Percentiles rank a stretch among this genome's conserved stretches.
Evolutionary conservation across 2,797 vertebrate species (phyloP).

Genomic region (Xenentodon cancila): DNA sequence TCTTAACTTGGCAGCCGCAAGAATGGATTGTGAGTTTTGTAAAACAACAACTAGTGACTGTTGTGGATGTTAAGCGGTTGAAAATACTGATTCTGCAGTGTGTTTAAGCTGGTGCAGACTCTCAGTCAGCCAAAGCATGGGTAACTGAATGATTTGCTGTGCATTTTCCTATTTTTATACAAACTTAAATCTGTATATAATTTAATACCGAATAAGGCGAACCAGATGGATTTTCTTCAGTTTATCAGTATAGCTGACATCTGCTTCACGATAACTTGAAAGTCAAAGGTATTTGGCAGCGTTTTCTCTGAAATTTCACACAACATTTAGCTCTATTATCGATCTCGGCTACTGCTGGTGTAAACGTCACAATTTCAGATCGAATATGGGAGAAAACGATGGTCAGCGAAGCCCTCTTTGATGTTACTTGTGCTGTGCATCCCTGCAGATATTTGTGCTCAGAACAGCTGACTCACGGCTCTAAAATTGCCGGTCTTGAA

Average conservation of each 20-base stretch:
- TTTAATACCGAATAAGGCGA: background rate
- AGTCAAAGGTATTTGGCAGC: background rate
- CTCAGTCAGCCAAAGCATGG: too few relatives aligned
- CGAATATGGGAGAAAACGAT: constrained; percentile 29
- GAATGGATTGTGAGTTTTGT: constrained; percentile 14
- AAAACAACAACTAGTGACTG: constrained; percentile 31
- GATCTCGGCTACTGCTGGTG: constrained; percentile 1
- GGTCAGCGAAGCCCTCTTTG: constrained; percentile 48
- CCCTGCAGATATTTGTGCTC: constrained; percentile 64
- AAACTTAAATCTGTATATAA: background rate
- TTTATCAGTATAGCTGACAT: background rate
- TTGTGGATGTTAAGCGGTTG: constrained; percentile 14
- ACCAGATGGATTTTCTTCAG: background rate
- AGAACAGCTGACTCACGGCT: constrained; percentile 69
- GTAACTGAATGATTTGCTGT: too few relatives aligned
- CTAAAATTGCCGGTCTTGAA: constrained; percentile 69
- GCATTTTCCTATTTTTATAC: background rate
- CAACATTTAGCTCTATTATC: background rate
- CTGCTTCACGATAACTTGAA: background rate
- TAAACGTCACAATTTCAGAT: constrained; percentile 29
- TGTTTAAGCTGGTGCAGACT: too few relatives aligned
- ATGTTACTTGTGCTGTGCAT: constrained; percentile 40
- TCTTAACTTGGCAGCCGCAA: background rate
- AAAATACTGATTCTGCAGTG: background rate
- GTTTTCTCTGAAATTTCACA: background rate